Base-by-base conservation (phyloP, 1,140 invertebrate species). In the Zaprionus camerounensis region DNA sequence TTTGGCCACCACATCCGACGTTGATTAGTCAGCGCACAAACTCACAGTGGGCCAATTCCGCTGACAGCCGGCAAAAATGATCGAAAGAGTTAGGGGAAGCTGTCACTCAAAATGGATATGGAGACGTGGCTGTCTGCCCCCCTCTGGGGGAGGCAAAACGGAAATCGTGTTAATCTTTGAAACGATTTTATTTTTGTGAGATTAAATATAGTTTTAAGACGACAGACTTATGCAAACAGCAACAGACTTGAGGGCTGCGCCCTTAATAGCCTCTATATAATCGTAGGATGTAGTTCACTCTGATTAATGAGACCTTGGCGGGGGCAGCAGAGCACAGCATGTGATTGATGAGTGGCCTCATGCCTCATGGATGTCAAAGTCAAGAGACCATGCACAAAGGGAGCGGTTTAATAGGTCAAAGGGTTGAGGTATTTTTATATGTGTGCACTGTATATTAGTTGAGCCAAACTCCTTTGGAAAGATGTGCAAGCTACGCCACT, bases 41-140 rank as follows among this genome's bases (percentile, higher is more conserved):
- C 57, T 31, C 46, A 41, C 65, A 65, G 61, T 64, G 41, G 68
- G 81, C 81, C 66, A 85, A 77, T 83, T 84, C 53, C 22, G 61
- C 11, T 81, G 82, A 64, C 81, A 67, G 65, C 34, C 53, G 34
- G 26, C 46, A 12, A 20, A 70, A 69, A 26, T 44, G 59, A 17
- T n/a, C 28, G 9, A 24, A 67, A 62, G 46, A 59, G 58, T 70
- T 34, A 58, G 31, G 53, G 67, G 62, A 84, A 85, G 57, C 70
- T 85, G 82, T 81, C 81, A 85, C 28, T 85, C 69, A 81, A 73
- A 65, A 12, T 31, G 31, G 46, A 11, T 7, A 15, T 34, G 51
- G 26, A 44, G 36, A 62, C 15, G n/a, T 31, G 51, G 3, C 26
- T 74, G 63, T 57, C 28, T 20, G 46, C 5, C 20, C 12, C 9